These are phyloP conservation scores for Paramisgurnus dabryanus DNA, from an alignment of 2,113 vertebrate species.

Conservation along the genomic window DNA sequence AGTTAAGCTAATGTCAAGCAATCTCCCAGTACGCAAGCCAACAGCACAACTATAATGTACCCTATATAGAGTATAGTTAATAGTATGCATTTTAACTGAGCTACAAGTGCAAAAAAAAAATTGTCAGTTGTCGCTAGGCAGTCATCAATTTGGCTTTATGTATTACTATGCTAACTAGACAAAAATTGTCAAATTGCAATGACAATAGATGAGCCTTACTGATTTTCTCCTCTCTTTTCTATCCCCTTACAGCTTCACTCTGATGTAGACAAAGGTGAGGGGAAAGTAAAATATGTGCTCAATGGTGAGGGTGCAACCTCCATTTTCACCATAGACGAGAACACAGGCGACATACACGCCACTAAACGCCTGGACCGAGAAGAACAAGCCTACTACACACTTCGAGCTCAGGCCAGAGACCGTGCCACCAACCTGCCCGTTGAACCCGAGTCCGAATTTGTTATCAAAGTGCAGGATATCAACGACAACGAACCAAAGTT, in stretches of 20 bases:
- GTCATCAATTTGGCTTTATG: background rate
- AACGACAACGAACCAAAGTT: constrained; percentile 77
- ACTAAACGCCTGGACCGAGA: constrained; percentile 89
- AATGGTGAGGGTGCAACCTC: constrained; percentile 88
- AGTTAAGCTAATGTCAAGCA: too few species aligned
- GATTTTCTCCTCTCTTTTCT: background rate
- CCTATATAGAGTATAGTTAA: too few species aligned
- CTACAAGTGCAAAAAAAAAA: too few species aligned
- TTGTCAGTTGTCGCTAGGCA: too few species aligned
- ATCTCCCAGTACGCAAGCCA: too few species aligned
- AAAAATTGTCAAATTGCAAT: background rate
- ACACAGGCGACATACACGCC: constrained; percentile 92
- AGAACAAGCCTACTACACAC: constrained; percentile 88
- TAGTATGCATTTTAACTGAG: too few species aligned
- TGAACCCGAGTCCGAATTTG: constrained; percentile 89
- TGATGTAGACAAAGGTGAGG: constrained; percentile 89
- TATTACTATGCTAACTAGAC: constrained; percentile 19
- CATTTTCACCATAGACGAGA: constrained; percentile 93
- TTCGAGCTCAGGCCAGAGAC: constrained; percentile 85
- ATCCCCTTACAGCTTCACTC: constrained; percentile 83
- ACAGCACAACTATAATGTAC: too few species aligned
- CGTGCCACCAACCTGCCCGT: constrained; percentile 79
- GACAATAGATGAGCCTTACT: background rate
- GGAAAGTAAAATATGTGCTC: constrained; percentile 88
- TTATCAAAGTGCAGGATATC: constrained; percentile 80